Evolutionary conservation across 1,140 invertebrate genomes (phyloP), one percentile per base, ranked within the genome.

Genomic region (Zaprionus gabonicus): DNA sequence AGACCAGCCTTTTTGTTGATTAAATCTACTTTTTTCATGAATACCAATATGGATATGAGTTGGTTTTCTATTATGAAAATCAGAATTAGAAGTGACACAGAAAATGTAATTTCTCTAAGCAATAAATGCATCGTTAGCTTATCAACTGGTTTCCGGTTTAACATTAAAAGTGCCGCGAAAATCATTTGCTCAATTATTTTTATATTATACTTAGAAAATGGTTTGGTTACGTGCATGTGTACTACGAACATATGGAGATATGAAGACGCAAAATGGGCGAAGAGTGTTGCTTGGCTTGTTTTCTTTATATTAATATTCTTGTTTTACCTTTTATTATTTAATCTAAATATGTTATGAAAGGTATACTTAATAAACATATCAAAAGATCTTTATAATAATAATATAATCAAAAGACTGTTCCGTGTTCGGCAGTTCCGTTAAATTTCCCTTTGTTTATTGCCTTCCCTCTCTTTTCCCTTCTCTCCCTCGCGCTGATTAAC

Each of bases 381-480:
- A 3, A 34, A 10, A 34, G 9, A 34, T 34, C 9, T 10, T 10
- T 27, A 23, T 23, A 23, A 31, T 31, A 31, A 17, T 46, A 28
- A 17, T 58, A 34, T 31, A 25, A 49, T 58, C 25, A 67, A 57
- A 41, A 17, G 13, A 5, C 10, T 69, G 9, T 36, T 49, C 66
- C 23, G 66, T 44, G 41, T 38, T 20, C 5, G 4, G 3, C 58
- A 56, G 3, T 63, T 51, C 23, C 41, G 60, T 76, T 71, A 3
- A 65, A 62, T 9, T 63, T 58, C 28, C 51, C 68, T 76, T 76
- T 71, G 73, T 76, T 59, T 59, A 38, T 53, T 36, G 51, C 41
- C n/a, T 17, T 41, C 3, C 4, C 36, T 41, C 34, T 44, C 36
- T 41, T 27, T 28, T 1, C 9, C 63, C 9, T 34, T 60, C 46